Base-by-base conservation (phyloP, 2,888 invertebrate genomes). In the Callyntrura guangdongensis region DNA sequence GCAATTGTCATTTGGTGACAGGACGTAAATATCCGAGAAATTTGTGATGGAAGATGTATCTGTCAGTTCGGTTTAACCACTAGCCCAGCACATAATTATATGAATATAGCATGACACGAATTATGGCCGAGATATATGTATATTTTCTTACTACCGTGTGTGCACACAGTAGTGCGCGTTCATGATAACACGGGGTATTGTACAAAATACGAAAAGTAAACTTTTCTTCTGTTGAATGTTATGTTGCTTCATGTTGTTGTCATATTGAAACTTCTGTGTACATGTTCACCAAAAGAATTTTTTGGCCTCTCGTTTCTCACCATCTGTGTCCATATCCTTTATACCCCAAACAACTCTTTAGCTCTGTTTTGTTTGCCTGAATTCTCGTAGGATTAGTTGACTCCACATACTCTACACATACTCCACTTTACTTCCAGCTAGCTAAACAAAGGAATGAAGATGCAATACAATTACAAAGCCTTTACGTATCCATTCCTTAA, bases 1-100 rank as follows among this genome's bases (percentile, higher is more conserved):
- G 17, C 49, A n/a, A 25, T 22, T 77, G 47, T 77, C 45, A 64
- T 64, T 27, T 25, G 56, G 64, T 86, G 86, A 77, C 86, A 86
- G 64, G 5, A 22, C 27, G 53, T 64, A 85, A 72, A 85, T 72
- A 20, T 9, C 61, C 47, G 45, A 64, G 47, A 86, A 86, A 64
- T 64, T 47, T 11, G 1, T 14, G 77, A 77, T 36, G 20, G 53
- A 85, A 85, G 59, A 47, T 56, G 27, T 27, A 72, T 72, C 72
- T 85, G 59, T 85, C 85, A 84, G 9, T 25, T 64, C 14, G 8
- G 53, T 22, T 8, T 53, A 81, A 72, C 36, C 45, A 69, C 25
- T 67, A 25, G 36, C 72, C 17, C 72, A 72, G 72, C 14, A 72
- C 47, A 14, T 20, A 53, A 9, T 36, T 36, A 12, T n/a, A n/a